Percentiles rank a stretch among this genome's conserved stretches.
Conservation (phyloP, 2,888 invertebrate genomes). For the Leptothorax acervorum region DNA sequence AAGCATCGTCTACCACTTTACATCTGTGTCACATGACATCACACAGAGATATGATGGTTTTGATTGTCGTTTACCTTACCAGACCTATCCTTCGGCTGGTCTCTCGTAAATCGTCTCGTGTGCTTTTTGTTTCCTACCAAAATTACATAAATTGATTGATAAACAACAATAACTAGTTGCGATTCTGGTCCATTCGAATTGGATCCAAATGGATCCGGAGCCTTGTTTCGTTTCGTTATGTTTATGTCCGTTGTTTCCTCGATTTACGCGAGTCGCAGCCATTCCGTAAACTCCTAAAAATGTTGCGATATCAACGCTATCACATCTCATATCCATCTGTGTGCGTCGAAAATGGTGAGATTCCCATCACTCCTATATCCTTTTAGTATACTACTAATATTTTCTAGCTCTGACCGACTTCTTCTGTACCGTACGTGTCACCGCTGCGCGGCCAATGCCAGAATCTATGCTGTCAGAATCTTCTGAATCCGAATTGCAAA, state of each 20-base stretch:
- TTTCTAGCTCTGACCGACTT: constrained; percentile 84
- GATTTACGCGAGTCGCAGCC: constrained; percentile 78
- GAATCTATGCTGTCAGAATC: constrained; percentile 80
- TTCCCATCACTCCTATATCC: constrained; percentile 84
- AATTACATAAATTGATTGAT: neutral
- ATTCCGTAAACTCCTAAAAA: constrained; percentile 72
- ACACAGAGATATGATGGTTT: constrained; percentile 84
- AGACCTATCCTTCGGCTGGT: constrained; percentile 77
- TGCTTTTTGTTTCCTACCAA: neutral
- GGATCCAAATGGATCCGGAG: neutral
- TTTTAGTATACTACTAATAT: constrained; percentile 82
- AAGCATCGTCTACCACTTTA: constrained; percentile 83
- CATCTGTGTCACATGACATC: constrained; percentile 84
- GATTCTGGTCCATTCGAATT: neutral
- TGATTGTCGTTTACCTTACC: constrained; percentile 82
- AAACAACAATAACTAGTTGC: neutral
- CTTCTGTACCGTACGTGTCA: constrained; percentile 82
- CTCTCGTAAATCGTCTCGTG: constrained; percentile 76
- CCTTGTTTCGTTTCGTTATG: neutral
- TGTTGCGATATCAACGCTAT: constrained; percentile 84
- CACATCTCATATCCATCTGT: constrained; percentile 85
- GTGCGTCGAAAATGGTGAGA: constrained; percentile 85
- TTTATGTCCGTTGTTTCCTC: neutral
- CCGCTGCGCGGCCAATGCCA: constrained; percentile 81
- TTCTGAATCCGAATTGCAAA: constrained; percentile 78